Conservation (phyloP, 2,888 invertebrate species). For the Pilophorus perplexus region DNA sequence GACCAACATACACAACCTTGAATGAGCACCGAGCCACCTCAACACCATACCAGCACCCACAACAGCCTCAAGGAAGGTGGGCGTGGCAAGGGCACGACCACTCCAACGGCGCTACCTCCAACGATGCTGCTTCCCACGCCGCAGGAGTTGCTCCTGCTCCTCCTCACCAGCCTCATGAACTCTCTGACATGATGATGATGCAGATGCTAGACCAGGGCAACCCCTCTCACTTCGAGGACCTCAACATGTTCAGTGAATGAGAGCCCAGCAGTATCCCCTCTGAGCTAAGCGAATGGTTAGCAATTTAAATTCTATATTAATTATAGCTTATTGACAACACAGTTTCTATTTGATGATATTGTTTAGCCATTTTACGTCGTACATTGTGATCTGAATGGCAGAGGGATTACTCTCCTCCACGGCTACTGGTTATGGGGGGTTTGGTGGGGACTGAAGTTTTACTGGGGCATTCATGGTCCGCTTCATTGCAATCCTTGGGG, state of each 20-base stretch:
- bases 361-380: no score
- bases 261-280: no score
- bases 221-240: constrained; percentile 76
- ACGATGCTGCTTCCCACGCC: constrained; percentile 46
- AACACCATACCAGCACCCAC: constrained; percentile 51
- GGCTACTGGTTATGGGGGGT: no score
- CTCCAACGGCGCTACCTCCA: constrained; percentile 33
- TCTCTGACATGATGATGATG: constrained; percentile 78
- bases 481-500: no score
- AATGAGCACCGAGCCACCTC: constrained; percentile 60
- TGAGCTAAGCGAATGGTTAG: no score
- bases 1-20: constrained; percentile 77
- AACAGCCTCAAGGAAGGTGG: constrained; percentile 38
- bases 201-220: constrained; percentile 86
- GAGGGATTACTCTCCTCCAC: no score
- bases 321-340: no score
- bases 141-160: constrained; percentile 53
- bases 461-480: no score
- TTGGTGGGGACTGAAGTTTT: no score
- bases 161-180: constrained; percentile 60
- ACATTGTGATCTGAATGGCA: no score
- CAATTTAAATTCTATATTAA: no score
- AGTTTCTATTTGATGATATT: no score
- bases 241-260: constrained; percentile 77
- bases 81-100: constrained; percentile 43